Percentiles rank a stretch among this genome's conserved stretches.
Evolutionary conservation across 2,113 vertebrate species (phyloP).

Genomic region (Limnothrissa miodon): DNA sequence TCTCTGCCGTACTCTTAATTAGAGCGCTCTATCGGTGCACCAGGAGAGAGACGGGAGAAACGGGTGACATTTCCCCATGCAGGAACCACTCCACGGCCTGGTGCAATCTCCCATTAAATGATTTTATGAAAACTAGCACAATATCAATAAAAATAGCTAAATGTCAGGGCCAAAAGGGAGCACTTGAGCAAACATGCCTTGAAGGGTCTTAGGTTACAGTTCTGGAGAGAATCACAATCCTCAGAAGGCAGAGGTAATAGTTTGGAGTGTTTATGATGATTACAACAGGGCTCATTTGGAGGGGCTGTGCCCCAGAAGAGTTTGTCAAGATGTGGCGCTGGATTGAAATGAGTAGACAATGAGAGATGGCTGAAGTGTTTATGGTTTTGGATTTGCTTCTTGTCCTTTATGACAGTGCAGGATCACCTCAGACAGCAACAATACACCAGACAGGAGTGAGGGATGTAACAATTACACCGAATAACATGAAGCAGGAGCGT

Average conservation of each 20-base stretch:
- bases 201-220: slow-evolving; percentile 10
- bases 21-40: slow-evolving; percentile 88
- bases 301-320: not conserved
- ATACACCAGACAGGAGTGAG: not conserved
- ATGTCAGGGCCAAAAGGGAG: slow-evolving; percentile 23
- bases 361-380: not conserved
- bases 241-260: not conserved
- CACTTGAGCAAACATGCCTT: slow-evolving; percentile 24
- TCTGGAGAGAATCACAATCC: slow-evolving; percentile 10
- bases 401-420: not conserved
- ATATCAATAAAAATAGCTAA: slow-evolving; percentile 39
- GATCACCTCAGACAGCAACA: not conserved
- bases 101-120: slow-evolving; percentile 59
- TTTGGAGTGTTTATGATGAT: slow-evolving; percentile 19
- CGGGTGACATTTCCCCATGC: slow-evolving; percentile 66
- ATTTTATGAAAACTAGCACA: slow-evolving; percentile 56
- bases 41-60: slow-evolving; percentile 69
- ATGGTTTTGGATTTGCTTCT: not conserved
- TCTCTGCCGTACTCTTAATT: slow-evolving; percentile 96
- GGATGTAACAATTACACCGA: slow-evolving; percentile 26
- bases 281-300: slow-evolving; percentile 1
- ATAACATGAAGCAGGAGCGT: slow-evolving; percentile 40
- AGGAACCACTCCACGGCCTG: slow-evolving; percentile 59
- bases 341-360: not conserved
- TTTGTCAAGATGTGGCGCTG: not conserved